Evolutionary conservation across 2,113 vertebrate species (phyloP).

Genomic region (Phasianus colchicus): DNA sequence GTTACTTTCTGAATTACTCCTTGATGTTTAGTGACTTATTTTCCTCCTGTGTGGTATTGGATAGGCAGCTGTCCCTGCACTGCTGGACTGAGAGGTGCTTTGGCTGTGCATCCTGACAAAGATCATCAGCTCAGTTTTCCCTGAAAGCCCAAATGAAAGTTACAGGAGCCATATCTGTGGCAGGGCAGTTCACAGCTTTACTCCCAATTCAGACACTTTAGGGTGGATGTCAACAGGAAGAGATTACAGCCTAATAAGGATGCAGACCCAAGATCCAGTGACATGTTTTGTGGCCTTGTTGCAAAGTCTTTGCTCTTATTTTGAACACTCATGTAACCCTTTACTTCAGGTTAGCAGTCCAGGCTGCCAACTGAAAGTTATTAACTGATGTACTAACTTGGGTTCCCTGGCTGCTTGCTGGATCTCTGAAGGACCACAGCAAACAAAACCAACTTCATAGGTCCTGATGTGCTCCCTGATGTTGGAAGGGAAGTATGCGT

Average conservation of each 20-base stretch:
- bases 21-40: not conserved
- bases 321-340: not conserved
- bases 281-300: not conserved
- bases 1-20: not conserved
- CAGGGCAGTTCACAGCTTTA: not conserved
- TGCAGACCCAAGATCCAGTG: not conserved
- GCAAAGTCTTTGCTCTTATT: not conserved
- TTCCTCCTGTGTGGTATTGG: not conserved
- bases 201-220: not conserved
- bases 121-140: not conserved
- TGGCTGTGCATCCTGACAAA: not conserved
- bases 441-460: not conserved
- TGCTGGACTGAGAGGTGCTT: not conserved
- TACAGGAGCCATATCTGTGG: not conserved
- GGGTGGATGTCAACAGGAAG: not conserved
- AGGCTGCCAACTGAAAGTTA: not conserved
- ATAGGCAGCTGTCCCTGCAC: not conserved
- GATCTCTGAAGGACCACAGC: not conserved
- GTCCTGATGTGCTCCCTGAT: not conserved
- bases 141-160: not conserved
- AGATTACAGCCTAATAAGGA: not conserved
- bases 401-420: not conserved
- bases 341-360: not conserved
- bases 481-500: not conserved
- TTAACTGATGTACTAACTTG: not conserved